Conservation (phyloP, 2,888 invertebrate genomes). For the Acanthosepion esculentum region DNA sequence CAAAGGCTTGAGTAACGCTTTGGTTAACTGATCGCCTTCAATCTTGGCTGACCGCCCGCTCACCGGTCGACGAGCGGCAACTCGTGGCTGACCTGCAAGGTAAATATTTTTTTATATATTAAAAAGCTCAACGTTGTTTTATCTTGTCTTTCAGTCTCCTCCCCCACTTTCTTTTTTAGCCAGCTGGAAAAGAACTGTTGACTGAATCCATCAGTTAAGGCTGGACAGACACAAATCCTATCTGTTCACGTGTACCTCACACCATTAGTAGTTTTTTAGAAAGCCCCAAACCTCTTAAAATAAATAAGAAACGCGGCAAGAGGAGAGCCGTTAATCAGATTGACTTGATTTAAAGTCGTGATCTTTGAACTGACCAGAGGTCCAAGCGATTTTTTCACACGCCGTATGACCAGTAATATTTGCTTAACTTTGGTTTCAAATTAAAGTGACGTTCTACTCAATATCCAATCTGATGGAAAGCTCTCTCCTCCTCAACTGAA, state of each 20-base stretch:
- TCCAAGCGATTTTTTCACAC: background rate
- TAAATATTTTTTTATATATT: background rate
- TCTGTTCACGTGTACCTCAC: background rate
- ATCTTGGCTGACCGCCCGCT: background rate
- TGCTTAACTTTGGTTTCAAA: background rate
- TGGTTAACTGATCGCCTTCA: background rate
- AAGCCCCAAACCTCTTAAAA: background rate
- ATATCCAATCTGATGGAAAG: background rate
- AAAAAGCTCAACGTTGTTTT: background rate
- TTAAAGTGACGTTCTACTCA: background rate
- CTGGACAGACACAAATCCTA: background rate
- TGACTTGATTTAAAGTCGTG: background rate
- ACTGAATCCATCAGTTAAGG: background rate
- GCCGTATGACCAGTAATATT: background rate
- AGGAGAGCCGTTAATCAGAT: background rate
- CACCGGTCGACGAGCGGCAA: too few species aligned
- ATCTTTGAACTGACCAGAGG: conserved; percentile 1
- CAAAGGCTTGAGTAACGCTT: background rate
- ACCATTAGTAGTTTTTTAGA: background rate
- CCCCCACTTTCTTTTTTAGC: background rate
- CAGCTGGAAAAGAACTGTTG: background rate
- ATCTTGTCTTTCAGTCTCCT: background rate
- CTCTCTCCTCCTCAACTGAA: background rate
- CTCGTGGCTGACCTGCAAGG: conserved; percentile 9
- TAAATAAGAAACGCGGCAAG: background rate